A percentile compares a stretch with the other conserved stretches of the same genome.
phyloP scores from a whole-genome alignment of 2,113 vertebrate genomes.

The Propithecus coquereli region DNA sequence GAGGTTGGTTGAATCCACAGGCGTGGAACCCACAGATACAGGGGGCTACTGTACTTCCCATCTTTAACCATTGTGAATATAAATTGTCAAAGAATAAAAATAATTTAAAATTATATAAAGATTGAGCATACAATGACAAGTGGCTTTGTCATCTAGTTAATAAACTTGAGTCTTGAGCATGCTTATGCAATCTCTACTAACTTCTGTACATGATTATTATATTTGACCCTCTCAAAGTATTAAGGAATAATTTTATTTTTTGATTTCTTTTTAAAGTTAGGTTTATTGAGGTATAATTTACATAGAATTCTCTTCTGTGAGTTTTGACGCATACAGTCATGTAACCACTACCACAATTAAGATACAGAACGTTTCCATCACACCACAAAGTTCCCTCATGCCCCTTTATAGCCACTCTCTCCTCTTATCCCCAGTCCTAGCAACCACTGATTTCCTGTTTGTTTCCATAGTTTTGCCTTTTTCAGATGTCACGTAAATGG shows the following conservation, averaged over 20 bases:
- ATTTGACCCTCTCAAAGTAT: not conserved
- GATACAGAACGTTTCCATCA: not conserved
- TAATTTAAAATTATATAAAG: not conserved
- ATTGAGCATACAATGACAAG: not conserved
- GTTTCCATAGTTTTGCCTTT: not conserved
- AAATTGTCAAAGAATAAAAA: not conserved
- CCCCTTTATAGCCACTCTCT: not conserved
- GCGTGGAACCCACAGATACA: too few relatives aligned
- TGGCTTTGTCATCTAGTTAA: not conserved
- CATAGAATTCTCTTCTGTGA: not conserved
- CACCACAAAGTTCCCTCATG: not conserved
- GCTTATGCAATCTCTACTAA: not conserved
- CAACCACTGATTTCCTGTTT: not conserved
- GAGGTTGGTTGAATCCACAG: too few relatives aligned
- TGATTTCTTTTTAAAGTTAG: not conserved
- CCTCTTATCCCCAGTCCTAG: not conserved
- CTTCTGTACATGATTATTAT: not conserved
- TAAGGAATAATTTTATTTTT: not conserved
- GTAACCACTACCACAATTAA: not conserved
- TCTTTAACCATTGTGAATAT: not conserved
- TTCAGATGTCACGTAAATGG: not conserved
- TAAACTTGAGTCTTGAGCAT: not conserved
- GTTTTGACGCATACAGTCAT: not conserved
- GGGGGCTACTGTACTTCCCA: not conserved
- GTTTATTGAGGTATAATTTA: not conserved